Conservation (phyloP, 2,797 vertebrate genomes). For the Gymnoscopelus microlampas region DNA sequence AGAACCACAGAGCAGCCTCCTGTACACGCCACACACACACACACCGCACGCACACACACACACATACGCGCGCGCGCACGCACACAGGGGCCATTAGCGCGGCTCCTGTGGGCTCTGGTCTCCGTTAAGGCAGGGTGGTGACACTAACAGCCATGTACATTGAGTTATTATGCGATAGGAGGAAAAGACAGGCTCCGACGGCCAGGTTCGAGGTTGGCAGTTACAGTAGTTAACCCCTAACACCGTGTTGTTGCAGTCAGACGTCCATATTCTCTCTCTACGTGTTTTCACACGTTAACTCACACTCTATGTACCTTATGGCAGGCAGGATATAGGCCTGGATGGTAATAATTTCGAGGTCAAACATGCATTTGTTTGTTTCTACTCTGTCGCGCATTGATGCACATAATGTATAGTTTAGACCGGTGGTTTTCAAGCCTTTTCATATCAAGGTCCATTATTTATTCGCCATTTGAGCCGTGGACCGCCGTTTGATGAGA, state of each 20-base stretch:
- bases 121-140: slow-evolving; percentile 76
- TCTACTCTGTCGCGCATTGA: no score
- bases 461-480: no score
- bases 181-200: neutral
- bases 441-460: no score
- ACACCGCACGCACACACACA: slow-evolving; percentile 22
- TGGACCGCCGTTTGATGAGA: no score
- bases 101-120: slow-evolving; percentile 38
- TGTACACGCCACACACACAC: slow-evolving; percentile 69
- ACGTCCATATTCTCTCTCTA: neutral
- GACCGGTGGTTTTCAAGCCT: no score
- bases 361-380: no score
- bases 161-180: slow-evolving; percentile 48
- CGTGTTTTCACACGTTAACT: neutral
- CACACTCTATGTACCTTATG: no score
- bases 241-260: neutral
- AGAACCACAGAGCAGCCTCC: slow-evolving; percentile 78
- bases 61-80: slow-evolving; percentile 10
- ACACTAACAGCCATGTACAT: slow-evolving; percentile 71
- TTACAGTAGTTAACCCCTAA: neutral
- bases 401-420: no score
- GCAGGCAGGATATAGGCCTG: no score
- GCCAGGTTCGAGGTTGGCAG: neutral
- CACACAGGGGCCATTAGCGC: slow-evolving; percentile 35
- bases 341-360: no score